A percentile compares a stretch with the other conserved stretches of the same genome.
phyloP scores from a whole-genome alignment of 2,797 vertebrate genomes.

The Varecia variegata region DNA sequence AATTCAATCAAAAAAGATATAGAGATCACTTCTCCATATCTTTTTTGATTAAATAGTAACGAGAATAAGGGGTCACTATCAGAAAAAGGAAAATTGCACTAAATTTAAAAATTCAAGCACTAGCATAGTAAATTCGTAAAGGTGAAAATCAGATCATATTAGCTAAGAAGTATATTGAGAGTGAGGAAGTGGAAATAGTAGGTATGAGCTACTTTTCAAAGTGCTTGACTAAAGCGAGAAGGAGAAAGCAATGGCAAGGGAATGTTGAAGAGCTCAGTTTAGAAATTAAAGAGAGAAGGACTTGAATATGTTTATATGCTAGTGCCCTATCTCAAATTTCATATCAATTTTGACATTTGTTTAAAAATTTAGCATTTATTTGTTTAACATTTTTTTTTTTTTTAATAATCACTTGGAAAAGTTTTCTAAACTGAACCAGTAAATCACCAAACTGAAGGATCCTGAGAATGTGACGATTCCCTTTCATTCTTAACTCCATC shows the following conservation, averaged over 20 bases:
- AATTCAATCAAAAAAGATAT: not conserved
- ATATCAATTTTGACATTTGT: not conserved
- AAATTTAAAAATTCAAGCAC: not conserved
- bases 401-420: not conserved
- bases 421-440: not conserved
- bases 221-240: not conserved
- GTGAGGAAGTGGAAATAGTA: no score
- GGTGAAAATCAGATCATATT: not conserved
- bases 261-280: not conserved
- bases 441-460: not conserved
- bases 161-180: not conserved
- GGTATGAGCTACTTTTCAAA: not conserved
- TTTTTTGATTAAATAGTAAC: no score
- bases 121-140: not conserved
- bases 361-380: not conserved
- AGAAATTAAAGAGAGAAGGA: not conserved
- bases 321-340: not conserved
- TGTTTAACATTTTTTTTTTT: not conserved
- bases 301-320: not conserved
- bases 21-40: no score
- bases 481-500: not conserved
- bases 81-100: not conserved
- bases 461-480: not conserved
- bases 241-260: no score
- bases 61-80: not conserved